These are phyloP conservation scores for Tubulanus polymorphus DNA, from an alignment of 2,888 invertebrate genomes.

Conservation along the genomic window DNA sequence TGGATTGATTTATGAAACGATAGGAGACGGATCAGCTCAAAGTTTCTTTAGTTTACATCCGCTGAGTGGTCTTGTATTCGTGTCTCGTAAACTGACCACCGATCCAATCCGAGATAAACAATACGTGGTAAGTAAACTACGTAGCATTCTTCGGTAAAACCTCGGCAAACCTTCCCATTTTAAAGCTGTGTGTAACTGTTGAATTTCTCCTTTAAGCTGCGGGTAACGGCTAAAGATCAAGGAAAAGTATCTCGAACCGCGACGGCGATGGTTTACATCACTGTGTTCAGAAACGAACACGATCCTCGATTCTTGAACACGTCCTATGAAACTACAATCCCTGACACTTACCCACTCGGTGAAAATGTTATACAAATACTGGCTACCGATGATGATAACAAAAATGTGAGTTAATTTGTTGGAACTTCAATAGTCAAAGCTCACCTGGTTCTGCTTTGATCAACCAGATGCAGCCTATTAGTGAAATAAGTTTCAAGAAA, in stretches of 20 bases:
- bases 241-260: conserved; percentile 29
- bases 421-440: neutral
- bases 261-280: conserved; percentile 29
- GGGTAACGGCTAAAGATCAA: conserved; percentile 34
- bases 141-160: too few species aligned
- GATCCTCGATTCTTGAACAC: conserved; percentile 19
- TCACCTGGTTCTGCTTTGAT: neutral
- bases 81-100: too few species aligned
- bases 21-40: too few species aligned
- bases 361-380: conserved; percentile 19
- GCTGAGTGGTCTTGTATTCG: too few species aligned
- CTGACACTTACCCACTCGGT: conserved; percentile 25
- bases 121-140: too few species aligned
- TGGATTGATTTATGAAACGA: too few species aligned
- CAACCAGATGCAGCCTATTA: too few species aligned
- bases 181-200: too few species aligned
- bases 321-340: conserved; percentile 22
- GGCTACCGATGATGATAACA: conserved; percentile 33
- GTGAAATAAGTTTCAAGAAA: too few species aligned
- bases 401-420: conserved; percentile 15
- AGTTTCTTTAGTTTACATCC: too few species aligned
- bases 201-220: conserved; percentile 27
- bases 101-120: too few species aligned
- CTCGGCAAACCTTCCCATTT: too few species aligned
- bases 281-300: conserved; percentile 22